Base-by-base conservation (phyloP, 2,888 invertebrate species). In the Bellardia pandia region DNA sequence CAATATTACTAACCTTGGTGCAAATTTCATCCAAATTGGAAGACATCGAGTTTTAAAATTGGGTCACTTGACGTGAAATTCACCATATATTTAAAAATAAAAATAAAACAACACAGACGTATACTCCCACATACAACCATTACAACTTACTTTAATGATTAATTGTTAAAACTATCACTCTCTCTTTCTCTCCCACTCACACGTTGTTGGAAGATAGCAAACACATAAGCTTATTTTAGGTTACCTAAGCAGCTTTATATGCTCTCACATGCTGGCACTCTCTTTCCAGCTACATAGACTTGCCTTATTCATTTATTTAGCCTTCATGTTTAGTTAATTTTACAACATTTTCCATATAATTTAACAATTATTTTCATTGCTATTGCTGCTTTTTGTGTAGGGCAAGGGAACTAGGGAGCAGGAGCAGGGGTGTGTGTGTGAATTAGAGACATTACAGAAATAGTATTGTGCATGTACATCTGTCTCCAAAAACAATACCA, bases 321-420 rank as follows among this genome's bases (percentile, higher is more conserved):
- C 78, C 69, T 69, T 71, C 58, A 60, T 37, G 37, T 48, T 60
- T 48, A 45, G 58, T 48, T 37, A 60, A 69, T 78, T 69, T 37
- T 78, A 48, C 45, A 68, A n/a, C 14, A 48, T 75, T 60, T 60
- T 60, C 23, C 23, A 23, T 71, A 60, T 23, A 78, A 60, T 60
- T 69, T 79, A 37, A 40, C 5, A 23, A 60, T 78, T 69, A 69
- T 69, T 58, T 69, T 62, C 6, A 2, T 40, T 23, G 3, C 23
- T 45, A 37, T 53, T 53, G 8, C n/a, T 11, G 23, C 13, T 60
- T 45, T 60, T 2, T 45, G 1, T 30, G 42, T 45, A 11, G n/a
- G 14, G n/a, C 4, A n/a, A 53, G 48, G 48, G 48, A 1, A 14
- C 11, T n/a, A 3, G 8, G 8, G 3, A 16, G 40, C 2, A 53